A percentile compares a stretch with the other conserved stretches of the same genome.
These are phyloP conservation scores for Malurus cyaneus DNA, from an alignment of 2,113 vertebrate genomes.

Conservation along the genomic window DNA sequence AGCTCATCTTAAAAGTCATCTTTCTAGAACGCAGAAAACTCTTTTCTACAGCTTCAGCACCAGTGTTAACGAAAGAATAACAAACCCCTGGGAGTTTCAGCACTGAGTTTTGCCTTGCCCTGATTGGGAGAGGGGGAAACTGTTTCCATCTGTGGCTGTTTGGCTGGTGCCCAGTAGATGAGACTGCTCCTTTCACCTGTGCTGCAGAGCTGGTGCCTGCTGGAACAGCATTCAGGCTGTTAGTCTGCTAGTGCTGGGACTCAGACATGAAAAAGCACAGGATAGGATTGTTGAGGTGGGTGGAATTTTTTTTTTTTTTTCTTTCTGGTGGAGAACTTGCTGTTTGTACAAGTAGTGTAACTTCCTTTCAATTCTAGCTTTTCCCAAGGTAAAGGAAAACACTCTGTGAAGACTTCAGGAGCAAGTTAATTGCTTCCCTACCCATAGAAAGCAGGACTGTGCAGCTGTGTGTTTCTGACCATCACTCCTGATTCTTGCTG, in stretches of 20 bases:
- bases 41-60: not conserved
- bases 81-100: not conserved
- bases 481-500: not conserved
- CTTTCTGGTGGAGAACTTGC: not conserved
- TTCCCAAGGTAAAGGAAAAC: not conserved
- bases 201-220: no score
- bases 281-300: not conserved
- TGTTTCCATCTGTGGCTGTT: not conserved
- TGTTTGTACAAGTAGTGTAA: not conserved
- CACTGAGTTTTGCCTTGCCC: not conserved
- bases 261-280: not conserved
- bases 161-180: not conserved
- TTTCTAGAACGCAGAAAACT: not conserved
- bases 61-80: not conserved
- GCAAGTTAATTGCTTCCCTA: not conserved
- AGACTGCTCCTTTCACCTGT: not conserved
- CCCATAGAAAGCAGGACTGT: not conserved
- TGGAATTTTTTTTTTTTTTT: not conserved
- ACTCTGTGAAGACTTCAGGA: not conserved
- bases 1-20: not conserved
- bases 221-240: not conserved
- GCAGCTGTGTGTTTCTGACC: not conserved
- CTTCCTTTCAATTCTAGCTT: not conserved
- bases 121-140: accelerated
- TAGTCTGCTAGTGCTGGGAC: not conserved